Percentiles rank a stretch among this genome's conserved stretches.
phyloP scores from a whole-genome alignment of 2,113 vertebrate species.

The Brienomyrus brachyistius region DNA sequence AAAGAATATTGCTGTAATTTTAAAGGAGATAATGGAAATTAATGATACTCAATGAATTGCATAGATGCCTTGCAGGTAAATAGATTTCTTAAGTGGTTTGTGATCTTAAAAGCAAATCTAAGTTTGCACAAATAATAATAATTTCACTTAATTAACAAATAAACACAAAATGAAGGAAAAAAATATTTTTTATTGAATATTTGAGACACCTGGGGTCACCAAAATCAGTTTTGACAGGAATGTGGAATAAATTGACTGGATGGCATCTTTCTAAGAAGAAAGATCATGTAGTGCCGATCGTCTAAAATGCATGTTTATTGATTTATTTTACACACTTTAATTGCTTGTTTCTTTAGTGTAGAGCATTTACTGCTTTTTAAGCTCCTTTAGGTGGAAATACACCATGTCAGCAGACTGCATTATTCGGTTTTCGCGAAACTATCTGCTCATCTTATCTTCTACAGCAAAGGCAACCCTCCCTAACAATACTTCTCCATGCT shows the following conservation, averaged over 20 bases:
- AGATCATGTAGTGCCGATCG: background rate
- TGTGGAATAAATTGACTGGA: background rate
- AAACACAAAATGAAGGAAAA: background rate
- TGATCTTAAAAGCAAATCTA: constrained; percentile 5
- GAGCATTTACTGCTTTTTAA: background rate
- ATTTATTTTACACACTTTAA: background rate
- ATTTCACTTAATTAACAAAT: background rate
- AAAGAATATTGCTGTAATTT: constrained; percentile 13
- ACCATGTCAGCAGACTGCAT: background rate
- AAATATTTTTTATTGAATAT: background rate
- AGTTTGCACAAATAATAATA: background rate
- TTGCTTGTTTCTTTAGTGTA: background rate
- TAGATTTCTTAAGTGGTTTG: constrained; percentile 10
- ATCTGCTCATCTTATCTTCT: background rate
- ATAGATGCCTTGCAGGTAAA: background rate
- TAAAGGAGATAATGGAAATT: constrained; percentile 11
- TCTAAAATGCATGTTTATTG: constrained; percentile 7
- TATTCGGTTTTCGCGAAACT: background rate
- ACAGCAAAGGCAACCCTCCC: background rate
- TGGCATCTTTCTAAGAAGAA: background rate
- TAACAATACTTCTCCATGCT: background rate
- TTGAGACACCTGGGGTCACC: background rate
- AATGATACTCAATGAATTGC: background rate
- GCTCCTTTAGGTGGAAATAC: background rate
- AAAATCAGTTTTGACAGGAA: background rate